These are phyloP conservation scores for Platypus cylindrus DNA, from an alignment of 2,888 invertebrate genomes.

Conservation along the genomic window DNA sequence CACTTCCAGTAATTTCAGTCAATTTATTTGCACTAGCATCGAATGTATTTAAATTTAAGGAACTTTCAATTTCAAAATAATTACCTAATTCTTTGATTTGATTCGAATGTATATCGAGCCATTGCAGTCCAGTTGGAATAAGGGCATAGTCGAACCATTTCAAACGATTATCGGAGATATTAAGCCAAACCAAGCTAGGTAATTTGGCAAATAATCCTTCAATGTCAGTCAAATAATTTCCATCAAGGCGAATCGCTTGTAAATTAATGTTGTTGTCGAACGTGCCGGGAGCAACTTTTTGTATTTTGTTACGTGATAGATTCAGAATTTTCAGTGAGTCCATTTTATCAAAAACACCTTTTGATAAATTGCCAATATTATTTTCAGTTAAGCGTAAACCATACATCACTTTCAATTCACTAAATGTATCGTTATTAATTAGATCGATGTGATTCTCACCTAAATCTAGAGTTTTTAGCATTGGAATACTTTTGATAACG, in stretches of 20 bases:
- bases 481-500: conserved; percentile 59
- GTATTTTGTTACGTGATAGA: conserved; percentile 71
- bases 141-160: conserved; percentile 76
- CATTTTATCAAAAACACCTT: conserved; percentile 69
- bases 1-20: conserved; percentile 68
- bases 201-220: conserved; percentile 67
- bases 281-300: conserved; percentile 61
- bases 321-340: conserved; percentile 68
- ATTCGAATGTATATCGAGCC: conserved; percentile 77
- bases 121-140: conserved; percentile 71
- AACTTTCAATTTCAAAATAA: conserved; percentile 72
- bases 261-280: conserved; percentile 67
- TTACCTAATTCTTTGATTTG: conserved; percentile 72
- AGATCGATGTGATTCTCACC: conserved; percentile 74
- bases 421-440: conserved; percentile 68
- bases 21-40: conserved; percentile 73
- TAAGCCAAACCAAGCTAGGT: conserved; percentile 71
- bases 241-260: conserved; percentile 69
- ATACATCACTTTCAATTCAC: conserved; percentile 66
- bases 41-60: conserved; percentile 63
- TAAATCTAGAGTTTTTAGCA: conserved; percentile 68
- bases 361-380: conserved; percentile 65
- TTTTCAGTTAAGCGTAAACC: conserved; percentile 76
- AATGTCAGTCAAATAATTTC: conserved; percentile 68
- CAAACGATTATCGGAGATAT: conserved; percentile 74